Conservation (phyloP, 1,140 invertebrate genomes). For the Wasmannia auropunctata region DNA sequence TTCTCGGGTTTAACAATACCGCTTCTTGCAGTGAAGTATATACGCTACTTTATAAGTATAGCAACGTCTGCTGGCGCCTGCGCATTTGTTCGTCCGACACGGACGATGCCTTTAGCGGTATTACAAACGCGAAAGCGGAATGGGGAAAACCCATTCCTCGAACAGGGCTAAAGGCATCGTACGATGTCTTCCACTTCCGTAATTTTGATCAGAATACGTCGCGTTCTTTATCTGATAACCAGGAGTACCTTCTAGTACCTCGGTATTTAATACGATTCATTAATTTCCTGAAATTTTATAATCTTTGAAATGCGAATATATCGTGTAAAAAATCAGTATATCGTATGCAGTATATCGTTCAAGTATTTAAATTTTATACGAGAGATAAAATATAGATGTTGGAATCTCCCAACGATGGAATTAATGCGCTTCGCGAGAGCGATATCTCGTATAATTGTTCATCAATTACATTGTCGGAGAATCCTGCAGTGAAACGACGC, state of each 20-base stretch:
- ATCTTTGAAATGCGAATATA: neutral
- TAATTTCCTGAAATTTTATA: neutral
- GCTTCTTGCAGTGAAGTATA: neutral
- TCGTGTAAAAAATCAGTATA: neutral
- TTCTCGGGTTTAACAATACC: too few species aligned
- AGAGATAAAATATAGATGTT: neutral
- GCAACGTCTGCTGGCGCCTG: neutral
- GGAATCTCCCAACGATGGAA: neutral
- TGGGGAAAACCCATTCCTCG: conserved; percentile 74
- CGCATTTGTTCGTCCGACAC: neutral
- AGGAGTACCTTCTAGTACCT: neutral
- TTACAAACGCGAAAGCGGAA: conserved; percentile 47
- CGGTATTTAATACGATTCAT: neutral
- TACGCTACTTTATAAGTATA: neutral
- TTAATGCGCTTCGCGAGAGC: neutral
- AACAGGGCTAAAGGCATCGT: conserved; percentile 43
- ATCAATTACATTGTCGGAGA: neutral
- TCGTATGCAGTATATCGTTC: neutral
- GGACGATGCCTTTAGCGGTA: neutral
- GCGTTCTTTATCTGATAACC: neutral
- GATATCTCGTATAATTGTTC: neutral
- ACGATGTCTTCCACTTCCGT: conserved; percentile 9
- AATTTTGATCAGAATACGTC: neutral
- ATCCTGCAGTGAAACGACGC: neutral
- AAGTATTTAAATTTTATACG: neutral